Base-by-base conservation (phyloP, 2,888 invertebrate genomes). In the Eumacrocentrus americanus region DNA sequence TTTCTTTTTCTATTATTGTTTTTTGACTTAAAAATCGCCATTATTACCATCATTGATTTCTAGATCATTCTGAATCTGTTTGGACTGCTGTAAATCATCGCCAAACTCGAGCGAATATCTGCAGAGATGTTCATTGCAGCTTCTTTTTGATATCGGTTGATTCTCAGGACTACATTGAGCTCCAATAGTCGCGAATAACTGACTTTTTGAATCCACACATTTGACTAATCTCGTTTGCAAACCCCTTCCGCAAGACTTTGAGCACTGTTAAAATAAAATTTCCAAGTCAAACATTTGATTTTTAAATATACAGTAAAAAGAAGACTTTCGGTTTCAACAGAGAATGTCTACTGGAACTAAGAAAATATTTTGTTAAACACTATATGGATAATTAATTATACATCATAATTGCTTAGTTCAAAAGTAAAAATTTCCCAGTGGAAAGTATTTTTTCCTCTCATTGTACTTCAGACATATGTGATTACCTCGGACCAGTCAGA, bases 401-500 rank as follows among this genome's bases (percentile, higher is more conserved):
- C n/a, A n/a, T n/a, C n/a, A n/a, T n/a, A n/a, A n/a, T n/a, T n/a
- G n/a, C n/a, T n/a, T n/a, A n/a, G n/a, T n/a, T n/a, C n/a, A n/a
- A n/a, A n/a, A n/a, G n/a, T n/a, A n/a, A n/a, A n/a, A n/a, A n/a
- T n/a, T n/a, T n/a, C n/a, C n/a, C n/a, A n/a, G n/a, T n/a, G n/a
- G n/a, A n/a, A n/a, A n/a, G n/a, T n/a, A n/a, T n/a, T n/a, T n/a
- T n/a, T n/a, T n/a, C n/a, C n/a, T n/a, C n/a, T n/a, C n/a, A n/a
- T 9, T 47, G 14, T 25, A 14, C 25, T 29, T 37, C 20, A 6
- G 14, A 38, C 16, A 12, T 11, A 18, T 14, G 12, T 22, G 29
- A 37, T 71, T 81, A 89, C 89, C 84, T 87, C 84, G 55, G 84
- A 82, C 92, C 92, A 92, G 70, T 91, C 90, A 20, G 91, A 90